Percentiles rank a stretch among this genome's conserved stretches.
Conservation (phyloP, 2,797 vertebrate species). For the Darevskia nairensis region DNA sequence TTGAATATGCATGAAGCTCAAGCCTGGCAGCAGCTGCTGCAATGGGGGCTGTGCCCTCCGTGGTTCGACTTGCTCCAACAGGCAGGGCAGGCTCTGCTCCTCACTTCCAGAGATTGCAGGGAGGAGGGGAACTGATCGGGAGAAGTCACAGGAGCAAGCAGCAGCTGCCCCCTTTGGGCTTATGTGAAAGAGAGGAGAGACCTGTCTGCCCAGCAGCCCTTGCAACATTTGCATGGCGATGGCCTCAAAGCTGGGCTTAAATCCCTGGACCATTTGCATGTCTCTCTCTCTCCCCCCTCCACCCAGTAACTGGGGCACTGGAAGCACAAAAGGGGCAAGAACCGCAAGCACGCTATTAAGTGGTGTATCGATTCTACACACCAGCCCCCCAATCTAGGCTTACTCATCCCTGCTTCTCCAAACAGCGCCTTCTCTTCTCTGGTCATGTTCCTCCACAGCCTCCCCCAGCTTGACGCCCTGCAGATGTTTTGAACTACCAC, state of each 20-base stretch:
- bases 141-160: background rate
- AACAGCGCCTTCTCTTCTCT: background rate
- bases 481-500: too few species aligned
- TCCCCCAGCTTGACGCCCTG: too few species aligned
- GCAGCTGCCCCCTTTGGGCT: background rate
- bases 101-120: background rate
- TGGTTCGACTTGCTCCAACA: conserved; percentile 4
- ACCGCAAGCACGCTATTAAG: too few species aligned
- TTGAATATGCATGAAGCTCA: conserved; percentile 74
- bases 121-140: too few species aligned
- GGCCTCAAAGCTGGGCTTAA: too few species aligned
- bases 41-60: conserved; percentile 23
- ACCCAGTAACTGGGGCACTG: background rate
- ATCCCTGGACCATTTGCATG: background rate
- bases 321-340: background rate
- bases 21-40: conserved; percentile 45
- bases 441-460: too few species aligned
- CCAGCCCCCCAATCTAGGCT: too few species aligned
- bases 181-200: too few species aligned
- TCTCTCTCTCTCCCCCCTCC: background rate
- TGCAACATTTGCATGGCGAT: background rate
- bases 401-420: background rate
- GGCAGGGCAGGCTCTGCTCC: background rate
- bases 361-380: background rate
- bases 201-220: background rate